These are phyloP conservation scores for Augochlorella aurata DNA, from an alignment of 2,888 invertebrate species.

Conservation along the genomic window DNA sequence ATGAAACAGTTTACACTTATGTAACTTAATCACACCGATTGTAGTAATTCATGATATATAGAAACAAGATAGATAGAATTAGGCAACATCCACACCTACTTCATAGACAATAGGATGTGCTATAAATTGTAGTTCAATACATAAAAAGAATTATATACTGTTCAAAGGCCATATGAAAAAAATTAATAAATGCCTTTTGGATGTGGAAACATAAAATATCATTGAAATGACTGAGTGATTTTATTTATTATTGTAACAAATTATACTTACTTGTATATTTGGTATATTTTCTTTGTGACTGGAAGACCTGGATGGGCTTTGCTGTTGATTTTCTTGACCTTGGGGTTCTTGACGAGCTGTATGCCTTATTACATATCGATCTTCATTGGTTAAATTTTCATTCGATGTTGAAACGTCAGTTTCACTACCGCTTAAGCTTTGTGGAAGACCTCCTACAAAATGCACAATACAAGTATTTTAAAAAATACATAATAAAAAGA, in stretches of 20 bases:
- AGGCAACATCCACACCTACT: neutral
- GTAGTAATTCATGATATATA: slow-evolving; percentile 20
- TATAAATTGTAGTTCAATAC: slow-evolving; percentile 8
- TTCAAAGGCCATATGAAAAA: neutral
- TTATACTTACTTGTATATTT: slow-evolving; percentile 77
- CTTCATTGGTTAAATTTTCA: slow-evolving; percentile 93
- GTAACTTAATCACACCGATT: slow-evolving; percentile 30
- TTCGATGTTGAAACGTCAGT: slow-evolving; percentile 95
- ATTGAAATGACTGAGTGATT: neutral
- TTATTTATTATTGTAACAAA: neutral
- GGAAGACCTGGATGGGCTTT: slow-evolving; percentile 85
- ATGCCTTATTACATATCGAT: slow-evolving; percentile 91
- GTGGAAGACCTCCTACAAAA: slow-evolving; percentile 85
- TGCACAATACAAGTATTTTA: neutral
- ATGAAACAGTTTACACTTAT: slow-evolving; percentile 51
- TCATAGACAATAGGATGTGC: neutral
- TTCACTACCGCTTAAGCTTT: slow-evolving; percentile 93
- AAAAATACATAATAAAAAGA: neutral
- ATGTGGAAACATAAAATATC: neutral
- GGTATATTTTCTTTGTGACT: slow-evolving; percentile 80
- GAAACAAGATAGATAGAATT: slow-evolving; percentile 28
- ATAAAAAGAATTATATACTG: neutral
- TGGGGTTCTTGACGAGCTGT: slow-evolving; percentile 95
- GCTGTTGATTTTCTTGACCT: slow-evolving; percentile 91
- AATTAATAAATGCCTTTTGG: neutral